Percentiles rank a stretch among this genome's conserved stretches.
Conservation (phyloP, 35 echinoderm and acorn worm genomes). For the Apostichopus japonicus region DNA sequence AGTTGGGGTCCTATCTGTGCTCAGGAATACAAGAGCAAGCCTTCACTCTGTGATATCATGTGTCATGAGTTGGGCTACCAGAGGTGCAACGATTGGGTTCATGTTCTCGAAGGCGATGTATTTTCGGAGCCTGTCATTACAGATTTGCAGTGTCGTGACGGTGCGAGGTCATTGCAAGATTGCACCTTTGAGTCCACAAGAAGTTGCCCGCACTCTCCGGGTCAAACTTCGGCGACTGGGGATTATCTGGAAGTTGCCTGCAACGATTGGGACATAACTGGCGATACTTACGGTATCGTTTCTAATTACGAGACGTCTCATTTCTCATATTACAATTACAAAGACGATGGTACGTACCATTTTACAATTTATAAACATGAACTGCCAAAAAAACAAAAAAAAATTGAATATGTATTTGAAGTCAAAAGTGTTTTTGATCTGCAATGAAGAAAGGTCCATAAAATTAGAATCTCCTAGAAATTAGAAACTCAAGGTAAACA, state of each 20-base stretch:
- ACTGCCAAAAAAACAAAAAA: too few species aligned
- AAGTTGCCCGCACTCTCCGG: background rate
- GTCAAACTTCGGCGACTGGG: background rate
- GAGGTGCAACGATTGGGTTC: background rate
- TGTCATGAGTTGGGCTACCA: background rate
- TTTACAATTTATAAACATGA: too few species aligned
- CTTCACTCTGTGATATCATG: background rate
- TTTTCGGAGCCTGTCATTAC: background rate
- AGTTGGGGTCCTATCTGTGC: background rate
- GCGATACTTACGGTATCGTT: background rate
- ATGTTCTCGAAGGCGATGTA: background rate
- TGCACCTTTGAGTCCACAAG: background rate
- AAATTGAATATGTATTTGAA: too few species aligned
- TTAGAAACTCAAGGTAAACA: too few species aligned
- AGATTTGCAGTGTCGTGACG: background rate
- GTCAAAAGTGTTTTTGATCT: too few species aligned
- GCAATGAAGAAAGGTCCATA: too few species aligned
- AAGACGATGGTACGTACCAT: background rate
- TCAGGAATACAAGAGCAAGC: background rate
- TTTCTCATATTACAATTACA: background rate
- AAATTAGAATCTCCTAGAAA: too few species aligned
- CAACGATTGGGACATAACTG: background rate
- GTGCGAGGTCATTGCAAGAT: background rate
- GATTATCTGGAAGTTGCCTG: background rate
- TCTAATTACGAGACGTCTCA: background rate